Percentiles rank a stretch among this genome's conserved stretches.
Conservation (phyloP, 2,113 vertebrate genomes). For the Poeciliopsis occidentalis region DNA sequence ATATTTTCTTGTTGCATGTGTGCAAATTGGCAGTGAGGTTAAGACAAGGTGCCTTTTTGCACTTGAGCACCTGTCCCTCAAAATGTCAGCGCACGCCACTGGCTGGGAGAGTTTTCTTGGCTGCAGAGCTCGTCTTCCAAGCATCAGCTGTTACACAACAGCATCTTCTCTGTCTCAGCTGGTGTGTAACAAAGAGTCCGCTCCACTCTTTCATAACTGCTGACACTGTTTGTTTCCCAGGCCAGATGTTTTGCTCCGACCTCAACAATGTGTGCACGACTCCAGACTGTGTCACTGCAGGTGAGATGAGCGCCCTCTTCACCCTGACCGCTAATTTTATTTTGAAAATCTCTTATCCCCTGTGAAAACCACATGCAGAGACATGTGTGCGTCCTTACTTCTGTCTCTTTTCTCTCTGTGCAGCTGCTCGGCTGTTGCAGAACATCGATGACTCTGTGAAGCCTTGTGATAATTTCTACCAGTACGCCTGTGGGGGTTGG, state of each 20-base stretch:
- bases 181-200: conserved; percentile 5
- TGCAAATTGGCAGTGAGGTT: too few relatives aligned
- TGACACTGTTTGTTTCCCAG: conserved; percentile 72
- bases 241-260: conserved; percentile 55
- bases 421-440: conserved; percentile 92
- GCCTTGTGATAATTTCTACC: conserved; percentile 94
- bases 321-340: conserved; percentile 2
- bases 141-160: conserved; percentile 16
- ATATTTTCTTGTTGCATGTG: too few relatives aligned
- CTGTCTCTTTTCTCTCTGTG: neutral
- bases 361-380: neutral
- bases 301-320: conserved; percentile 69
- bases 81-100: too few relatives aligned
- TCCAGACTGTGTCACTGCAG: conserved; percentile 90
- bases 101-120: too few relatives aligned
- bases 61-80: too few relatives aligned
- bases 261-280: conserved; percentile 80
- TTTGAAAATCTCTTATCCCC: neutral
- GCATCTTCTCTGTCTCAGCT: conserved; percentile 8
- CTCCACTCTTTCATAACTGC: conserved; percentile 20
- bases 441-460: conserved; percentile 89
- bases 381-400: neutral
- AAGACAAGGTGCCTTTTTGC: too few relatives aligned
- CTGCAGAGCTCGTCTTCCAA: conserved; percentile 8
- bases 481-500: conserved; percentile 95